Evolutionary conservation across 2,113 vertebrate genomes (phyloP).

Genomic region (Plotosus lineatus): DNA sequence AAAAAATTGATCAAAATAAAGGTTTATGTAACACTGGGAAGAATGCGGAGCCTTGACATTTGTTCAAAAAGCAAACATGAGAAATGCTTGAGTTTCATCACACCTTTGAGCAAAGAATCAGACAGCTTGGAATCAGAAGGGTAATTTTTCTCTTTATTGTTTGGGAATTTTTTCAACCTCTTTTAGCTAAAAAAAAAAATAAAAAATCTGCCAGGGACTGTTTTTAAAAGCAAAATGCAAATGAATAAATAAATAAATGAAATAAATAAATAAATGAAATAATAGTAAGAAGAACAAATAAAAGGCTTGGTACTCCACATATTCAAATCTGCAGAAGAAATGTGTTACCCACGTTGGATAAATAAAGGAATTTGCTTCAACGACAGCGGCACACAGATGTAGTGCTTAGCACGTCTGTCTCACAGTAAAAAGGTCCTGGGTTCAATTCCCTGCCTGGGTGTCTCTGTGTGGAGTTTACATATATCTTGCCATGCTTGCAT

Average conservation of each 20-base stretch:
- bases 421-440: no score
- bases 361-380: not conserved
- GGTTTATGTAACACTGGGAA: not conserved
- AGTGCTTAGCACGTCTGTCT: no score
- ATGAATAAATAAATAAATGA: not conserved
- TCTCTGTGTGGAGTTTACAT: no score
- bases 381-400: no score
- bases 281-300: not conserved
- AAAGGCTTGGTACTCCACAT: not conserved
- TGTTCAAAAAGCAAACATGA: not conserved
- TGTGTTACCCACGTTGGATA: not conserved
- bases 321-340: not conserved
- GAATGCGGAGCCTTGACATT: not conserved
- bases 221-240: slow-evolving; percentile 5
- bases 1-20: not conserved
- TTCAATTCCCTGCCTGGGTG: no score
- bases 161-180: not conserved
- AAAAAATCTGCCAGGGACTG: slow-evolving; percentile 2
- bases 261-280: not conserved
- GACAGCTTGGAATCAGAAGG: not conserved
- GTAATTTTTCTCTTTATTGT: not conserved
- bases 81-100: not conserved
- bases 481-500: no score
- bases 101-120: not conserved
- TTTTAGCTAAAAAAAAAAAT: not conserved